Percentiles rank a stretch among this genome's conserved stretches.
phyloP scores from a whole-genome alignment of 1,140 invertebrate species.

The Papilio helenus region DNA sequence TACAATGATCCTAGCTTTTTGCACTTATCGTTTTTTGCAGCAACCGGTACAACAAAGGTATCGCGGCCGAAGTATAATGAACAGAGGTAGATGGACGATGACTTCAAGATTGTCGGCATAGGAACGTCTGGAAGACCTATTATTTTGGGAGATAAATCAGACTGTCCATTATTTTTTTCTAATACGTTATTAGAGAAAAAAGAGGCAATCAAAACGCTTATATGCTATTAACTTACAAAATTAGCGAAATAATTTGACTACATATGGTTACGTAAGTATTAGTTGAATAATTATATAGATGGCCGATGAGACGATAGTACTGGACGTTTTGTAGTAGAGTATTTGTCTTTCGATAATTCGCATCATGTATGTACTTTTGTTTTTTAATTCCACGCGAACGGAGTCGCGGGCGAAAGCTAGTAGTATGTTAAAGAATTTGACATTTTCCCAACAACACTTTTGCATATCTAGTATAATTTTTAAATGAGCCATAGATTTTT shows the following conservation, averaged over 20 bases:
- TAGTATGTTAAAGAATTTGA: no score
- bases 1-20: conserved; percentile 30
- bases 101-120: conserved; percentile 1
- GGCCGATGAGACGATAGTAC: neutral
- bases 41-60: neutral
- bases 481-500: neutral
- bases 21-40: conserved; percentile 13
- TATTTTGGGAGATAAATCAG: conserved; percentile 14
- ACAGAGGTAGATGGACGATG: conserved; percentile 28
- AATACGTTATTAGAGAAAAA: neutral
- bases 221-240: neutral
- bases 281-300: neutral
- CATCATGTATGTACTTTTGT: no score
- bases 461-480: neutral
- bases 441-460: no score
- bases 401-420: no score
- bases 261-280: neutral
- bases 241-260: neutral
- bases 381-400: no score
- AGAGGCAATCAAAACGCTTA: neutral
- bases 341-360: neutral
- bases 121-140: conserved; percentile 23
- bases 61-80: neutral
- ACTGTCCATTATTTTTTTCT: neutral
- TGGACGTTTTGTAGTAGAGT: no score